Evolutionary conservation across 1,140 invertebrate species (phyloP).

Genomic region (Chrysopa pallens): DNA sequence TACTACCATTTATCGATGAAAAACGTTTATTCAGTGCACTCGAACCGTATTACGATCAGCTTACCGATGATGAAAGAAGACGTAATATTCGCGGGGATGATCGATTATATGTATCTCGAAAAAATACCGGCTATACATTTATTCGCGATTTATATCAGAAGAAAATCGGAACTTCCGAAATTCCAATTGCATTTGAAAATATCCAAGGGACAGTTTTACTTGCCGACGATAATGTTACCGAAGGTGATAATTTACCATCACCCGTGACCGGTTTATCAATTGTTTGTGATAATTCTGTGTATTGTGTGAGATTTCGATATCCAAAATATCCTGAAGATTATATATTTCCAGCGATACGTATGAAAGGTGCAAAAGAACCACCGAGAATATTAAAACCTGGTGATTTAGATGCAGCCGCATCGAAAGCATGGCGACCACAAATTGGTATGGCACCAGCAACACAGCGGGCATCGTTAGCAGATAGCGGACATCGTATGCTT

Average conservation of each 20-base stretch:
- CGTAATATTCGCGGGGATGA: conserved; percentile 60
- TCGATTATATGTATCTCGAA: conserved; percentile 54
- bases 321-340: conserved; percentile 57
- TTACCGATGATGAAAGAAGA: conserved; percentile 66
- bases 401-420: conserved; percentile 48
- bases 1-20: conserved; percentile 97
- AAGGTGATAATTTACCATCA: conserved; percentile 44
- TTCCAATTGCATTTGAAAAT: conserved; percentile 39
- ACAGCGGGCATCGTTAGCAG: conserved; percentile 33
- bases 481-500: conserved; percentile 51
- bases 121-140: conserved; percentile 48
- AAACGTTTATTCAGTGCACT: conserved; percentile 75
- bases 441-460: conserved; percentile 33
- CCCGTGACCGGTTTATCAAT: conserved; percentile 47
- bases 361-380: conserved; percentile 51
- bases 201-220: conserved; percentile 54
- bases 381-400: conserved; percentile 61
- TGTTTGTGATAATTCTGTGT: conserved; percentile 34
- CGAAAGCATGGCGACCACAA: conserved; percentile 48
- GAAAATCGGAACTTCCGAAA: conserved; percentile 29
- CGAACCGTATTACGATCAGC: conserved; percentile 52
- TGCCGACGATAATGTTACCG: conserved; percentile 43
- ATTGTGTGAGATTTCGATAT: conserved; percentile 62
- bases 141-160: conserved; percentile 48
- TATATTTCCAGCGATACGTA: conserved; percentile 56